phyloP scores from a whole-genome alignment of 2,888 invertebrate genomes.

The Caenorhabditis becei region DNA sequence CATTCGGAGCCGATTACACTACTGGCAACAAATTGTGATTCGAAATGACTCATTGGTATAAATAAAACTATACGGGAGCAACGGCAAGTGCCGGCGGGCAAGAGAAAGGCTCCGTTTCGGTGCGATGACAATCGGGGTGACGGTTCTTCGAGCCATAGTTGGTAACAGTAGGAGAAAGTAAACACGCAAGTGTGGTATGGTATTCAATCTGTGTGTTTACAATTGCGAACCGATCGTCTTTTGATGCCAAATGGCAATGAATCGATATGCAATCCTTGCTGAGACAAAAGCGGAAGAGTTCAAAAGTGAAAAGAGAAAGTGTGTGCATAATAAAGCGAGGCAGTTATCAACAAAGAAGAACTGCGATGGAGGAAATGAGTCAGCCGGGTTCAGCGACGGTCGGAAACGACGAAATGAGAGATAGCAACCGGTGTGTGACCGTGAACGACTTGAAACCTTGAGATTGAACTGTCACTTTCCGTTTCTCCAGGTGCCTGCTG shows the following conservation, averaged over 20 bases:
- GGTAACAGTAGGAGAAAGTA: conserved; percentile 49
- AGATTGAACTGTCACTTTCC: conserved; percentile 55
- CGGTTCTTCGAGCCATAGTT: conserved; percentile 21
- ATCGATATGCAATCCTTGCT: conserved; percentile 5
- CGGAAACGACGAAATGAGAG: conserved; percentile 16
- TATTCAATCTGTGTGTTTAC: conserved; percentile 36
- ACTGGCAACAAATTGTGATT: background rate
- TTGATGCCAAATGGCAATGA: conserved; percentile 19
- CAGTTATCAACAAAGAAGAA: conserved; percentile 1
- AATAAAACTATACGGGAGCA: conserved; percentile 3
- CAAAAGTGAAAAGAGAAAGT: too few relatives aligned
- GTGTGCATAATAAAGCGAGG: conserved; percentile 1
- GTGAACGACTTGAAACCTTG: conserved; percentile 39
- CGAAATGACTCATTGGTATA: conserved; percentile 2
- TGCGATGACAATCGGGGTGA: conserved; percentile 14
- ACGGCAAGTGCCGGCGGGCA: conserved; percentile 1
- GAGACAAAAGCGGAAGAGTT: conserved; percentile 3
- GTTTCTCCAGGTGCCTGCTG: conserved; percentile 33
- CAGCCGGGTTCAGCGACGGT: conserved; percentile 7
- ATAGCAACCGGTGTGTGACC: conserved; percentile 4
- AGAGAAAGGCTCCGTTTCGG: conserved; percentile 10
- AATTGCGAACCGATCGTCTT: conserved; percentile 27
- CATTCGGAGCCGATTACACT: background rate
- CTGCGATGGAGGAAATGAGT: conserved; percentile 10
- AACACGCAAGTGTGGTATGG: conserved; percentile 15